Base-by-base conservation (phyloP, 1,140 invertebrate genomes). In the Apis dorsata region DNA sequence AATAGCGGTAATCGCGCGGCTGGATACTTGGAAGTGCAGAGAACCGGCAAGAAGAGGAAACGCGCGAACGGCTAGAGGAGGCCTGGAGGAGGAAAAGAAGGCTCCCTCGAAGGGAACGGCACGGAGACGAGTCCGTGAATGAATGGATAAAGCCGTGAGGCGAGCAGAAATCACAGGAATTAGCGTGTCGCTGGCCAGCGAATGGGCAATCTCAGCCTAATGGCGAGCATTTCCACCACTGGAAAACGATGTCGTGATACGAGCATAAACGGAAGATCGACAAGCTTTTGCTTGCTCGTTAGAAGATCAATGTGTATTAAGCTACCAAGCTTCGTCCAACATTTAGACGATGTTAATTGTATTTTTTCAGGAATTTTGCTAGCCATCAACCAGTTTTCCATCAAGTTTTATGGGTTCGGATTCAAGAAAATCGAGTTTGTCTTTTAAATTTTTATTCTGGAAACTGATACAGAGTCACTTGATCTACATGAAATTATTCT, bases 281-380 rank as follows among this genome's bases (percentile, higher is more conserved):
- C 83, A 81, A 59, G 57, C 86, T 89, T 90, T 84, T 83, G 88
- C 70, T 86, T 79, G 90, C 88, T 91, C 90, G 90, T 91, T 91
- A 91, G 84, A 34, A 34, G 34, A 34, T 83, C 88, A 85, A 90
- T 82, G 82, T 85, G 84, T 84, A 87, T 81, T 75, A 79, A 81
- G 86, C 85, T 75, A 34, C 79, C 79, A 66, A 73, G 86, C 84
- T 66, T 86, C 79, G 81, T 70, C 81, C 68, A 44, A 83, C 86
- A 88, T 90, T 91, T 90, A 89, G 90, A 91, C 87, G 86, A 86
- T 89, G 86, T 91, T 91, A 90, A 91, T 88, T 85, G 90, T 84
- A 83, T 86, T 90, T 88, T 88, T 80, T 86, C 49, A 34, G 12
- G 49, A 11, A 11, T 65, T 19, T 24, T 17, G 66, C 11, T 49